Conservation (phyloP, 2,888 invertebrate species). For the Mythimna ferrago region DNA sequence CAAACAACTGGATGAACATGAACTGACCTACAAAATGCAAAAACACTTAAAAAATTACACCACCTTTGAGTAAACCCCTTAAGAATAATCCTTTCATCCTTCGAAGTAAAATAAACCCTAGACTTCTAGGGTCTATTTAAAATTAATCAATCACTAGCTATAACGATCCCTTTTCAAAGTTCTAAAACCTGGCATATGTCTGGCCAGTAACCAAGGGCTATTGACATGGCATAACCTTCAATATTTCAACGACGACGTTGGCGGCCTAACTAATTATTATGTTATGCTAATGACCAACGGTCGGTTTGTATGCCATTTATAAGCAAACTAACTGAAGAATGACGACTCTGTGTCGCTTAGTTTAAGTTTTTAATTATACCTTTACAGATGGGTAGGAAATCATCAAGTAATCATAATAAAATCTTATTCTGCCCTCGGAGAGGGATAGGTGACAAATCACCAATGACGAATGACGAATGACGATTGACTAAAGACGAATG, state of each 20-base stretch:
- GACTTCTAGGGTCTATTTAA: neutral
- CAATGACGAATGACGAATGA: too few species aligned
- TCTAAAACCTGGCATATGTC: neutral
- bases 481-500: too few species aligned
- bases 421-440: too few species aligned
- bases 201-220: constrained; percentile 8
- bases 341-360: neutral
- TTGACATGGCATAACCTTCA: constrained; percentile 18
- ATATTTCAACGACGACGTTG: neutral
- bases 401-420: too few species aligned
- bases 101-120: neutral
- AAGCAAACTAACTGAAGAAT: neutral
- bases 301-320: constrained; percentile 10
- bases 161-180: neutral
- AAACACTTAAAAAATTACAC: too few species aligned
- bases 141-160: neutral
- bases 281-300: constrained; percentile 4
- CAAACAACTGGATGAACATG: too few species aligned
- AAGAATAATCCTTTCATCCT: neutral
- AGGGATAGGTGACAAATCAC: too few species aligned
- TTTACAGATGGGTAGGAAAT: too few species aligned
- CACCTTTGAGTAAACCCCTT: neutral
- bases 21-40: too few species aligned
- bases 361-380: neutral
- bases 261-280: neutral